Evolutionary conservation across 2,113 vertebrate species (phyloP).

Genomic region (Emydocephalus ijimae): DNA sequence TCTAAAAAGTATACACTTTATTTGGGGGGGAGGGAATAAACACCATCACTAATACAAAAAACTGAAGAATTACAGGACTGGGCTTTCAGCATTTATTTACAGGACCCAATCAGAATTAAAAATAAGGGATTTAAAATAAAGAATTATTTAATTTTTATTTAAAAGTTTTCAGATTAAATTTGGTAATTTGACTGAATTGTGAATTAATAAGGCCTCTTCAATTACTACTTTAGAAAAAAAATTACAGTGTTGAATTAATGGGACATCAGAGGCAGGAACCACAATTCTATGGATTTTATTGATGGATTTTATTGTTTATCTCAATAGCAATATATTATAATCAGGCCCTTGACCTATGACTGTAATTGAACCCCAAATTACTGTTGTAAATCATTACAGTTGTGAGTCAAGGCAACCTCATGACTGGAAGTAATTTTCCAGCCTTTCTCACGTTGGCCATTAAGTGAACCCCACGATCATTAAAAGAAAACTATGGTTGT

Average conservation of each 20-base stretch:
- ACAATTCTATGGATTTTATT: not conserved
- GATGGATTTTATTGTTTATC: not conserved
- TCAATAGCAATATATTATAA: not conserved
- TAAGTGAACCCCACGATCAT: not conserved
- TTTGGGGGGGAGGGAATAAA: not conserved
- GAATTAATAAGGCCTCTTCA: not conserved
- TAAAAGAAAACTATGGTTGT: not conserved
- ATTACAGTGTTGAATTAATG: not conserved
- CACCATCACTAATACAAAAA: not conserved
- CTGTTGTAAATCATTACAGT: not conserved
- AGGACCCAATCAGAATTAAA: not conserved
- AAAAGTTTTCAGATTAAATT: not conserved
- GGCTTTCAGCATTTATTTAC: not conserved
- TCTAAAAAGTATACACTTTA: slow-evolving; percentile 19
- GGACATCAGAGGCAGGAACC: not conserved
- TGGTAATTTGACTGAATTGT: not conserved
- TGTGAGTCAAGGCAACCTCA: not conserved
- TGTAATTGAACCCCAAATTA: not conserved
- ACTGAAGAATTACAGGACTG: not conserved
- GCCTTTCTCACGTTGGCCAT: not conserved
- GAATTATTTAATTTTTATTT: not conserved
- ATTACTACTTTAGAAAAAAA: not conserved
- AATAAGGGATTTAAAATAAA: not conserved
- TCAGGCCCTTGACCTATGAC: not conserved
- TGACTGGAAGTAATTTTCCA: not conserved